phyloP scores from a whole-genome alignment of 2,797 vertebrate genomes.

The Coregonus suidteri region DNA sequence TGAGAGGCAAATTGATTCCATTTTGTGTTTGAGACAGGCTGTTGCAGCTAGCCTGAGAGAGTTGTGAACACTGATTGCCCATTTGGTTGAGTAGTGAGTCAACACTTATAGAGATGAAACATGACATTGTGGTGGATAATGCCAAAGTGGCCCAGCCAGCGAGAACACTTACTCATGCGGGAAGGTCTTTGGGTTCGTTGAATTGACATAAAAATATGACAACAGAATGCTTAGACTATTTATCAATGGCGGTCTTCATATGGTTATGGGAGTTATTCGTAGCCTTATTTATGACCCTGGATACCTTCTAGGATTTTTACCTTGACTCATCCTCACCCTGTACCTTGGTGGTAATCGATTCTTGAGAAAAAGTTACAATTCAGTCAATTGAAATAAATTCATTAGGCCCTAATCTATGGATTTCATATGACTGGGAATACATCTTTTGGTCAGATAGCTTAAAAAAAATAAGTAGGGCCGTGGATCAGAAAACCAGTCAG shows the following conservation, averaged over 20 bases:
- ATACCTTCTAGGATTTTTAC: background rate
- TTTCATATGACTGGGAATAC: too few species aligned
- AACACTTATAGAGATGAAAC: constrained; percentile 32
- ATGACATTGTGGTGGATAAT: constrained; percentile 39
- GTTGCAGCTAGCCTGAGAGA: constrained; percentile 35
- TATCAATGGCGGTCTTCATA: background rate
- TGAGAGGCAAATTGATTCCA: constrained; percentile 32
- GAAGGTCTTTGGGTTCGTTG: background rate
- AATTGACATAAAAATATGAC: background rate
- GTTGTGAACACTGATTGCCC: constrained; percentile 46
- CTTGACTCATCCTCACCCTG: background rate
- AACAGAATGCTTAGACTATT: background rate
- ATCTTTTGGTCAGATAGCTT: too few species aligned
- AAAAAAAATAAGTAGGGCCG: too few species aligned
- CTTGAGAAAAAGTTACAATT: too few species aligned
- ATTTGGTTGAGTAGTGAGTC: constrained; percentile 29
- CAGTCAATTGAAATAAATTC: too few species aligned
- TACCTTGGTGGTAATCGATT: background rate
- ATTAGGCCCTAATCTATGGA: too few species aligned
- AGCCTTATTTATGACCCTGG: background rate
- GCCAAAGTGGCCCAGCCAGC: constrained; percentile 7
- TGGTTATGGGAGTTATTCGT: background rate
- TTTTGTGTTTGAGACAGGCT: constrained; percentile 17
- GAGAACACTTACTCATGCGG: constrained; percentile 1
- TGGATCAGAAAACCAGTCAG: too few species aligned